phyloP scores from a whole-genome alignment of 2,797 vertebrate genomes.

The Amphiprion clarkii region DNA sequence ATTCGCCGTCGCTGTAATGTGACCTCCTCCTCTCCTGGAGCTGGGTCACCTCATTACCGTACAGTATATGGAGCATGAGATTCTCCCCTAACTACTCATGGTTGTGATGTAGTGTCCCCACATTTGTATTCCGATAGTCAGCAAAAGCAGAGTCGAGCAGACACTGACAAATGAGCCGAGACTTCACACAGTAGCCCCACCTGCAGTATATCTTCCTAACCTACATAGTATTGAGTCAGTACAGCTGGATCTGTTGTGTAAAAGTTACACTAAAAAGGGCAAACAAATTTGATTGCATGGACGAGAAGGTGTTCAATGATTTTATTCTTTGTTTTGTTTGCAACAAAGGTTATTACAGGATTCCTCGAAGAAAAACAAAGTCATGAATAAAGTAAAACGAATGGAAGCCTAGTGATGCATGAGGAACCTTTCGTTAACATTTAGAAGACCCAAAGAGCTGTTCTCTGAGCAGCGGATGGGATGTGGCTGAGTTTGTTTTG shows the following conservation, averaged over 20 bases:
- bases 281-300: conserved; percentile 6
- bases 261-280: neutral
- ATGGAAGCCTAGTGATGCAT: conserved; percentile 75
- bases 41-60: conserved; percentile 73
- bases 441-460: conserved; percentile 26
- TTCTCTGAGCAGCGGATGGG: conserved; percentile 42
- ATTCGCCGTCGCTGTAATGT: neutral
- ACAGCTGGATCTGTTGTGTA: conserved; percentile 2
- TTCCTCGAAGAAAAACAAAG: conserved; percentile 68
- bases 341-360: conserved; percentile 72
- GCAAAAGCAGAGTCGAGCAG: conserved; percentile 65
- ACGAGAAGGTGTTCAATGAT: conserved; percentile 58
- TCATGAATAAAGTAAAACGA: conserved; percentile 65
- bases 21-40: conserved; percentile 28
- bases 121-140: conserved; percentile 71
- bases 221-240: conserved; percentile 41
- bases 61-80: conserved; percentile 61
- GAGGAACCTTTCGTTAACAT: conserved; percentile 53
- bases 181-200: conserved; percentile 35
- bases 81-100: conserved; percentile 38
- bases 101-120: conserved; percentile 58
- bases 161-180: conserved; percentile 68
- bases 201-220: conserved; percentile 47
- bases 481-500: conserved; percentile 36
- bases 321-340: conserved; percentile 75